These are phyloP conservation scores for Microplitis deprimator DNA, from an alignment of 2,888 invertebrate species.

Conservation along the genomic window DNA sequence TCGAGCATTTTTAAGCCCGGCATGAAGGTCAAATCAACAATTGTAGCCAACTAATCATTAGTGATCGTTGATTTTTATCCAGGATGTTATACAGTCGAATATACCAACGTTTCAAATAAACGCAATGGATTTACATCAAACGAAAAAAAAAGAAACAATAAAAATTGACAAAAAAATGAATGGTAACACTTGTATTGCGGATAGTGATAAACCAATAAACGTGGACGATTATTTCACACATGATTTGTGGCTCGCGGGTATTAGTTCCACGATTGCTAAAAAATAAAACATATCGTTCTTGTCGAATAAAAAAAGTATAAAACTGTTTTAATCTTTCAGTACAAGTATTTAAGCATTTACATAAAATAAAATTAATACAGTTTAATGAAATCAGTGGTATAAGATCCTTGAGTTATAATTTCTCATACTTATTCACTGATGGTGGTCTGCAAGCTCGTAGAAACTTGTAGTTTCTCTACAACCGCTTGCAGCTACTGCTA, in stretches of 20 bases:
- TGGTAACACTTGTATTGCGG: slow-evolving; percentile 30
- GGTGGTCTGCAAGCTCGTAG: slow-evolving; percentile 35
- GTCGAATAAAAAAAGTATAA: slow-evolving; percentile 31
- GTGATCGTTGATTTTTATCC: slow-evolving; percentile 32
- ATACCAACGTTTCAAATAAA: slow-evolving; percentile 18
- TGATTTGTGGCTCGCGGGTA: slow-evolving; percentile 54
- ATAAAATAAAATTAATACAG: slow-evolving; percentile 16
- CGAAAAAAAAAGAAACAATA: slow-evolving; percentile 17
- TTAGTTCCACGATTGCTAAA: slow-evolving; percentile 55
- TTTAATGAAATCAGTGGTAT: slow-evolving; percentile 9
- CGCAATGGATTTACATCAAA: slow-evolving; percentile 35
- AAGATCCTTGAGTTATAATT: background rate
- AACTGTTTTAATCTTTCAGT: background rate
- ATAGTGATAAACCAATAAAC: slow-evolving; percentile 55
- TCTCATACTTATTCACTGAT: slow-evolving; percentile 13
- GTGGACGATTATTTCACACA: slow-evolving; percentile 52
- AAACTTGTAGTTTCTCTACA: slow-evolving; percentile 53
- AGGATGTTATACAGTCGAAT: slow-evolving; percentile 12
- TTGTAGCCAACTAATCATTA: slow-evolving; percentile 26
- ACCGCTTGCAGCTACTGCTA: slow-evolving; percentile 50
- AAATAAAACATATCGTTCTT: slow-evolving; percentile 52
- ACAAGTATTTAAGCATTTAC: background rate
- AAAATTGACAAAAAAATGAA: slow-evolving; percentile 21
- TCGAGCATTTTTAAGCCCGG: background rate
- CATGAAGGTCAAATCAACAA: slow-evolving; percentile 22